Evolutionary conservation across 2,797 vertebrate genomes (phyloP), one percentile per base, ranked within the genome.

Genomic region (Yasuhikotakia modesta): DNA sequence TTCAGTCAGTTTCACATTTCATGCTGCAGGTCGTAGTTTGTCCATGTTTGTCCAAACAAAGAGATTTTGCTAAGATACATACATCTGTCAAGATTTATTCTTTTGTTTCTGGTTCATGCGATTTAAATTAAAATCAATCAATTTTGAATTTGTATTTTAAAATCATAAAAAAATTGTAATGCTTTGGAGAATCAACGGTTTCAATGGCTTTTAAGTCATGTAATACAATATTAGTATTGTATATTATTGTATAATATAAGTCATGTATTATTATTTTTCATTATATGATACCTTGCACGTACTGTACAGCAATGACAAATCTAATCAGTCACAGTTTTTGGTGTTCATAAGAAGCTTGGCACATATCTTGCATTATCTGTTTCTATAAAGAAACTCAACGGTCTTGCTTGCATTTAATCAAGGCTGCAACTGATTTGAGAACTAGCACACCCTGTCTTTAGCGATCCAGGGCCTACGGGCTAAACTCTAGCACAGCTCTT

Each of bases 401-500:
- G 16, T 11, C 27, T 46, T 52, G 14, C 39, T 72, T 55, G n/a
- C 52, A 5, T 69, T 60, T 61, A 27, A 61, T 70, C 14, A 57
- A 63, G 43, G 53, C n/a, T 70, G 71, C 6, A 66, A 14, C 39
- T 78, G 60, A 52, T 75, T 76, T 69, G 32, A 5, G 22, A 70
- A 45, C 13, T 16, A 58, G 60, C 63, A 73, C 55, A 76, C 63
- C 21, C 65, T 70, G 19, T 75, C 50, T 10, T 78, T 80, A 76
- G 57, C 74, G 55, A 61, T 5, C 27, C 69, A 70, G 60, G 71
- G 65, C 73, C 69, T 72, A 67, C 55, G 70, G 66, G 4, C 30
- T 39, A 0, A 27, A 65, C 72, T 76, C 68, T 19, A 60, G 61
- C 60, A 50, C 60, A 67, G 75, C 73, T 82, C 24, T 77, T 69